Base-by-base conservation (phyloP, 64 coral and sea anemone genomes). In the Astreopora myriophthalma region DNA sequence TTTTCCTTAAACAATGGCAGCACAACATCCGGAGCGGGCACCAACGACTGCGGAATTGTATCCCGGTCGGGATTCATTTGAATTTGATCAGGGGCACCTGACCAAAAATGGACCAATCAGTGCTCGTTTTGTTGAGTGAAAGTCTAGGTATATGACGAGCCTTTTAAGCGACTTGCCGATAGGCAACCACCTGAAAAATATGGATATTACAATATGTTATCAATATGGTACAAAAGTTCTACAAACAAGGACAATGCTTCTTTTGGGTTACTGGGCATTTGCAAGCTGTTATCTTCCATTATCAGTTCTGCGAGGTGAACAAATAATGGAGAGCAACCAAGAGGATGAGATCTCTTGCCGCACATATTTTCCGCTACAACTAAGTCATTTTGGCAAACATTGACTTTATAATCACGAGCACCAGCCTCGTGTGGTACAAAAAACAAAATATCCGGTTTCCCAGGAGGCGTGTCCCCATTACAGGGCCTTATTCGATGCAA, bases 211-310 rank as follows among this genome's bases (percentile, higher is more conserved):
- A 42, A 42, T 8, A 42, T 42, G 39, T 42, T 42, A 42, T 42
- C 39, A 42, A 42, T 42, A 42, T 42, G 3, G 39, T 58, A 82
- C 44, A 55, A 42, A 31, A 81, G 46, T 58, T 81, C 77, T 34
- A 19, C 31, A 81, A 24, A 81, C 48, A 81, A 81, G 31, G 77
- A 81, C 23, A 49, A 30, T 57, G 42, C 44, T 22, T 84, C 29
- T 22, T 84, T n/a, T 57, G 80, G 58, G 80, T 83, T 83, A 33
- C 79, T 64, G 19, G 79, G 79, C 37, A 36, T 22, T 58, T 64
- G 79, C 64, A 84, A 63, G 49, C 64, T 66, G 49, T 84, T 84
- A 60, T 63, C 79, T 10, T 81, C 55, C 79, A 84, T 84, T 16
- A 84, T 64, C 1, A 84, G 79, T 84, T 63, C 79, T 60, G 79